These are phyloP conservation scores for Catostylus mosaicus DNA, from an alignment of 30 jellyfish, hydroid and myxozoan genomes.

Conservation along the genomic window DNA sequence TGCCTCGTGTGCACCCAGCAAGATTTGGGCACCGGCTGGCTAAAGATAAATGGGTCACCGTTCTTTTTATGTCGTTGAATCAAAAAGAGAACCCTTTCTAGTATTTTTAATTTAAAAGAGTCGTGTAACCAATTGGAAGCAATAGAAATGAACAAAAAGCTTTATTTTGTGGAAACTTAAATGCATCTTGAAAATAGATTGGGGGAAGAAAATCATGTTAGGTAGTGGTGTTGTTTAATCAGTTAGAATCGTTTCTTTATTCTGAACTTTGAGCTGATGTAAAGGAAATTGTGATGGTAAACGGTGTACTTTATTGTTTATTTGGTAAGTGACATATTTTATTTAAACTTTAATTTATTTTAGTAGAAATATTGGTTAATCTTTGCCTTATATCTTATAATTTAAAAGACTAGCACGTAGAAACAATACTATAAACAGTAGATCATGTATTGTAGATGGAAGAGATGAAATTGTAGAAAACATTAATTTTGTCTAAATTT, in stretches of 20 bases:
- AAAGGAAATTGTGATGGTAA: background rate
- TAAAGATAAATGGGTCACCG: too few relatives aligned
- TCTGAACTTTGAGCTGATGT: background rate
- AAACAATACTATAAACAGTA: background rate
- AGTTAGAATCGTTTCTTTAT: background rate
- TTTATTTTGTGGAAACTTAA: too few relatives aligned
- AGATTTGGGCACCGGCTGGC: too few relatives aligned
- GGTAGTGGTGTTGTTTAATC: background rate
- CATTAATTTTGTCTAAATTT: too few relatives aligned
- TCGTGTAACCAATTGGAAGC: too few relatives aligned
- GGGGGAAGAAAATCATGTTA: too few relatives aligned
- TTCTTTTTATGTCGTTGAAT: too few relatives aligned
- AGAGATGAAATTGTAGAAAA: background rate
- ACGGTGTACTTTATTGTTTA: background rate
- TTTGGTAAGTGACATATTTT: background rate
- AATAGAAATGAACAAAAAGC: too few relatives aligned
- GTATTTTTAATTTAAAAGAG: too few relatives aligned
- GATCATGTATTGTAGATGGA: background rate
- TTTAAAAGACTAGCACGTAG: background rate
- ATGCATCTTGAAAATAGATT: too few relatives aligned
- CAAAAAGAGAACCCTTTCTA: too few relatives aligned
- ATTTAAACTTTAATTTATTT: conserved; percentile 1
- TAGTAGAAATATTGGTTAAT: background rate
- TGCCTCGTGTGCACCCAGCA: too few relatives aligned
- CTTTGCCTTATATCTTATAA: background rate